phyloP scores from a whole-genome alignment of 2,888 invertebrate genomes.

The Drosophila kanekoi region DNA sequence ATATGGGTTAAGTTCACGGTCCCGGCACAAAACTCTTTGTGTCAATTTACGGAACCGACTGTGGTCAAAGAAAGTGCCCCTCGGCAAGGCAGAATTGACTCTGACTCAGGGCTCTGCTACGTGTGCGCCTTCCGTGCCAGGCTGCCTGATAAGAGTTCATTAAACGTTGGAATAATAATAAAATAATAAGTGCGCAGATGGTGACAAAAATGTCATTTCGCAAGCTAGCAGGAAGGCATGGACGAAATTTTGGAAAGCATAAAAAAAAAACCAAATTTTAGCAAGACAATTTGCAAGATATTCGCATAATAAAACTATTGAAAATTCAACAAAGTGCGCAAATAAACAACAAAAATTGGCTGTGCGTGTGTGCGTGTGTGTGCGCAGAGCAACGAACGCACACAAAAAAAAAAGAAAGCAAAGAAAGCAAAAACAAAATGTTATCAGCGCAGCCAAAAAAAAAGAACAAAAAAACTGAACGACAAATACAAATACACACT shows the following conservation, averaged over 20 bases:
- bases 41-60: neutral
- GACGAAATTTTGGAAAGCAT: conserved; percentile 1
- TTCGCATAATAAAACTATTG: conserved; percentile 50
- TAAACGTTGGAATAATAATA: conserved; percentile 49
- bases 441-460: conserved; percentile 63
- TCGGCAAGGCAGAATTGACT: neutral
- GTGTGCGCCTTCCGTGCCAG: too few species aligned
- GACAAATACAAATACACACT: conserved; percentile 7
- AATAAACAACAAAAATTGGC: conserved; percentile 29
- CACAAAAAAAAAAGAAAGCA: conserved; percentile 47
- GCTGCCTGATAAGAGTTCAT: conserved; percentile 68
- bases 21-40: conserved; percentile 20
- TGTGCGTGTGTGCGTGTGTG: conserved; percentile 18
- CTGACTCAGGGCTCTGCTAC: conserved; percentile 53
- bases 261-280: conserved; percentile 17
- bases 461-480: conserved; percentile 40
- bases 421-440: conserved; percentile 70
- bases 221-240: conserved; percentile 7
- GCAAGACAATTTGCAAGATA: conserved; percentile 30
- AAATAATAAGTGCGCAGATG: conserved; percentile 31
- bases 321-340: conserved; percentile 44
- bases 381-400: conserved; percentile 59
- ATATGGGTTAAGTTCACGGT: conserved; percentile 50
- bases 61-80: neutral
- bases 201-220: conserved; percentile 37